Base-by-base conservation (phyloP, 2,888 invertebrate genomes). In the Papilio gigon region DNA sequence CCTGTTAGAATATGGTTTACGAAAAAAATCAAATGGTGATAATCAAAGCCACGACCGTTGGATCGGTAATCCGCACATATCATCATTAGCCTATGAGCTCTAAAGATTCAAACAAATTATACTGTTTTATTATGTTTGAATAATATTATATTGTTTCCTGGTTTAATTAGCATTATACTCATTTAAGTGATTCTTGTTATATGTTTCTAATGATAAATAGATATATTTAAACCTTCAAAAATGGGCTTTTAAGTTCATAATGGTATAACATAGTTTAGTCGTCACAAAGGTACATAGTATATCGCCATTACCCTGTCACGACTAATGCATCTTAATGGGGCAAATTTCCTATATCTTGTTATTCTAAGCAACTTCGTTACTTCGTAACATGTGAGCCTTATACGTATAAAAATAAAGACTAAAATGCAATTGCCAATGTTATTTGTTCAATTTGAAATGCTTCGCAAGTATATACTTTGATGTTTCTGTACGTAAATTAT, bases 321-420 rank as follows among this genome's bases (percentile, higher is more conserved):
- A n/a, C 62, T 62, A 67, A 62, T 64, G 58, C 47, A 58, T 42
- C 33, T 22, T 68, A 68, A 63, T 58, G 67, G 12, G 35, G 33
- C 44, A 27, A 67, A 67, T 44, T 58, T 67, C 56, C 56, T 42
- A 33, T 67, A 53, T 56, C 20, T 56, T 62, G 33, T 56, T 14
- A 25, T 20, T 27, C 27, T 62, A 22, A 11, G 30, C 14, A 27
- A 9, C n/a, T 25, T 22, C 12, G 25, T 25, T 17, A 12, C 11
- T n/a, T n/a, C n/a, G n/a, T n/a, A 50, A 25, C 47, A 47, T 47
- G 2, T 50, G 17, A 25, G 50, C 17, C 30, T 61, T 61, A 67
- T 50, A 1, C 2, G 1, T 30, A 20, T 40, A 12, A 1, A 4
- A 12, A 14, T 47, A 30, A 22, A 62, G 44, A 47, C 33, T 56